These are phyloP conservation scores for Galbula dea DNA, from an alignment of 2,113 vertebrate species.

Conservation along the genomic window DNA sequence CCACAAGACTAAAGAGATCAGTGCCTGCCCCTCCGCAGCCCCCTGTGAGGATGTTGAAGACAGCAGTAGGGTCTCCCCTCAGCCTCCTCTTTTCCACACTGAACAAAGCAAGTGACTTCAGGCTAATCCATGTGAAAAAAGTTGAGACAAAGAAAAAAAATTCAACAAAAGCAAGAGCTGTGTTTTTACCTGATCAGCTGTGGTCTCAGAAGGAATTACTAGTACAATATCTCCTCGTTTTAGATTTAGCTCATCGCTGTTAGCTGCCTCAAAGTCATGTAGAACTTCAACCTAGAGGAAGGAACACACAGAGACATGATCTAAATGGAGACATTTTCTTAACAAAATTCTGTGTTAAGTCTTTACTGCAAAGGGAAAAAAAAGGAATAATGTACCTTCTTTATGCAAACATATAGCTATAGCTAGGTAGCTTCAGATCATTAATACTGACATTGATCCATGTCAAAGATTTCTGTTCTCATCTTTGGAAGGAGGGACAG, in stretches of 20 bases:
- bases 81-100: no score
- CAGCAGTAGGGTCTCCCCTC: no score
- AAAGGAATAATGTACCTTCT: accelerated
- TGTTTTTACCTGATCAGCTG: conserved; percentile 88
- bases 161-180: not conserved
- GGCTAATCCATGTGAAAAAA: no score
- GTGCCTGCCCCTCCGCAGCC: no score
- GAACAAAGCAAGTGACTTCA: no score
- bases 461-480: not conserved
- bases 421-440: not conserved
- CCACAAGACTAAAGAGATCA: no score
- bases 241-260: conserved; percentile 89
- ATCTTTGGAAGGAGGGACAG: not conserved
- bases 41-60: no score
- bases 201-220: conserved; percentile 84
- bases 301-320: not conserved
- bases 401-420: not conserved
- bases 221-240: conserved; percentile 88
- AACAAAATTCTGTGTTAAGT: not conserved
- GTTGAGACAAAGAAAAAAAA: not conserved
- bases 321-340: not conserved
- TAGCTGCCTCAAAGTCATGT: conserved; percentile 95
- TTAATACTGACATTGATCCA: not conserved
- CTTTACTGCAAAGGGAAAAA: not conserved
- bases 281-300: conserved; percentile 85